Percentiles rank a stretch among this genome's conserved stretches.
phyloP scores from a whole-genome alignment of 2,797 vertebrate genomes.

The Crax fasciolata region DNA sequence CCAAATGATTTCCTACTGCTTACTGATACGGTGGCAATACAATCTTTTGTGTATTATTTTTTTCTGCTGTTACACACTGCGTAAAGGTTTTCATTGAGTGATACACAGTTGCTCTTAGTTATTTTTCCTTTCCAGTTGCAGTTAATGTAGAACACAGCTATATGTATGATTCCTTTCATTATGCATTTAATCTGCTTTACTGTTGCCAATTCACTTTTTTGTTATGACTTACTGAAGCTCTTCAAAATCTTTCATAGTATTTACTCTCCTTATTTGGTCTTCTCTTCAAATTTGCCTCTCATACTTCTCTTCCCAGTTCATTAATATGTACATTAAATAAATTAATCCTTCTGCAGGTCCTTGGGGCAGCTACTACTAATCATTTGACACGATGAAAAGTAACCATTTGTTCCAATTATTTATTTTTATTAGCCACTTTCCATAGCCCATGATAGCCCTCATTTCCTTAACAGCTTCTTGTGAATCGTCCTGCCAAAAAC shows the following conservation, averaged over 20 bases:
- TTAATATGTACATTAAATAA: constrained; percentile 61
- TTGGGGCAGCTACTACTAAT: constrained; percentile 35
- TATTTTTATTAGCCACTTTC: constrained; percentile 71
- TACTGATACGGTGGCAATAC: background rate
- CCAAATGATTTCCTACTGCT: constrained; percentile 28
- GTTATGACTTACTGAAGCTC: constrained; percentile 53
- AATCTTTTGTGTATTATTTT: constrained; percentile 19
- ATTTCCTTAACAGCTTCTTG: constrained; percentile 72
- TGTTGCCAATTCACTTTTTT: constrained; percentile 54
- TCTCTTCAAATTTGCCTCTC: constrained; percentile 53
- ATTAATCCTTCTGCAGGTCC: constrained; percentile 55
- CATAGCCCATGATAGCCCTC: constrained; percentile 34
- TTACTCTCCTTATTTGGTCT: constrained; percentile 46
- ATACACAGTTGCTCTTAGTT: background rate
- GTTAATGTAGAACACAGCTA: constrained; percentile 59
- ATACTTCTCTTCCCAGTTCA: constrained; percentile 65
- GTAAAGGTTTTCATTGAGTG: constrained; percentile 61
- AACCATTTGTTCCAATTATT: constrained; percentile 70
- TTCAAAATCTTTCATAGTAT: constrained; percentile 48
- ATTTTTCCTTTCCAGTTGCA: constrained; percentile 36
- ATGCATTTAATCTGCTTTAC: constrained; percentile 57
- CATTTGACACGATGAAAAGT: constrained; percentile 57
- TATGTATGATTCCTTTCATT: constrained; percentile 54
- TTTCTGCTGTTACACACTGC: constrained; percentile 17
- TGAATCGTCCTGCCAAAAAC: constrained; percentile 52